Evolutionary conservation across 2,113 vertebrate genomes (phyloP).

Genomic region (Python bivittatus): DNA sequence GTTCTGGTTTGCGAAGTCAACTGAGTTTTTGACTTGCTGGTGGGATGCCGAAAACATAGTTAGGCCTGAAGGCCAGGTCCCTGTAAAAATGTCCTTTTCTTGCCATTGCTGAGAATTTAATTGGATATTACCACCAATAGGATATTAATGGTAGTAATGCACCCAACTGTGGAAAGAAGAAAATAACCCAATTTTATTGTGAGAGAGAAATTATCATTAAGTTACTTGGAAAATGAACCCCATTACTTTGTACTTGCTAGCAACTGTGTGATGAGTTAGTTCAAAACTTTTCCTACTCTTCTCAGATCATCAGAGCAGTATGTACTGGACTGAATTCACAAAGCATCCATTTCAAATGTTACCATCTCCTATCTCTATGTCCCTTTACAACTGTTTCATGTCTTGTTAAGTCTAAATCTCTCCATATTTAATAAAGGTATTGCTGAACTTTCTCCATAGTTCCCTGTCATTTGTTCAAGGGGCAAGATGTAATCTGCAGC

Average conservation of each 20-base stretch:
- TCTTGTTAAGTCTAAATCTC: neutral
- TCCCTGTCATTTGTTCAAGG: neutral
- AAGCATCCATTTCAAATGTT: neutral
- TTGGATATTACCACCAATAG: constrained; percentile 21
- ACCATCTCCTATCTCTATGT: neutral
- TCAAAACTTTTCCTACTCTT: neutral
- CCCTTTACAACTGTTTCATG: neutral
- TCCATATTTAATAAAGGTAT: neutral
- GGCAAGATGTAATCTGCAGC: neutral
- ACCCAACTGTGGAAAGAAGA: neutral
- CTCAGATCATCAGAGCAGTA: neutral
- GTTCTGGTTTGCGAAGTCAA: constrained; percentile 20
- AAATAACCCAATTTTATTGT: constrained; percentile 29
- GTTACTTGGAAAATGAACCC: constrained; percentile 20
- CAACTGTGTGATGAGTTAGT: neutral
- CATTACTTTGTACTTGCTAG: constrained; percentile 19
- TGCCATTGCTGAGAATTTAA: constrained; percentile 8
- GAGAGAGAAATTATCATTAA: constrained; percentile 29
- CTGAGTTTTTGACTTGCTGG: neutral
- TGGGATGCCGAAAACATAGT: neutral
- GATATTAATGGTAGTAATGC: constrained; percentile 20
- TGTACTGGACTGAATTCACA: neutral
- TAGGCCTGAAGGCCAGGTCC: constrained; percentile 13
- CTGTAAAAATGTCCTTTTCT: neutral
- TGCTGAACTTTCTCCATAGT: neutral